A percentile compares a stretch with the other conserved stretches of the same genome.
Evolutionary conservation across 2,888 invertebrate genomes (phyloP).

Genomic region (Salpingus planirostris): DNA sequence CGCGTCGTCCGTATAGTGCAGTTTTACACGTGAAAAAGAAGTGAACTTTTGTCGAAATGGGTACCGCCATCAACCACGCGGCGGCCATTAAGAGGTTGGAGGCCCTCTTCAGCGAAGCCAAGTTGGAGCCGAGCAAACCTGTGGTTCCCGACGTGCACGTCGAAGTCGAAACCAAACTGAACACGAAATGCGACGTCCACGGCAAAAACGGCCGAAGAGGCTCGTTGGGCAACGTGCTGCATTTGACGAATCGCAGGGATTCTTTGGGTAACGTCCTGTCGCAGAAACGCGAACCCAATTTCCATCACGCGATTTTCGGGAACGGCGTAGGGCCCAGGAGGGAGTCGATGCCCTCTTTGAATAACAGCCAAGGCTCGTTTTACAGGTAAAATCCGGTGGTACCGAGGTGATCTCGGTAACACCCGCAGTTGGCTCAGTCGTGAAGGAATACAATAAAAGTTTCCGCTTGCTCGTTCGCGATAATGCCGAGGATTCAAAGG

Average conservation of each 20-base stretch:
- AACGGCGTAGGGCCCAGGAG: slow-evolving; percentile 44
- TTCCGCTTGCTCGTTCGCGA: no score
- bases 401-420: no score
- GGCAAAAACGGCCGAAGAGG: slow-evolving; percentile 48
- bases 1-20: slow-evolving; percentile 7
- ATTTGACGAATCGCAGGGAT: slow-evolving; percentile 47
- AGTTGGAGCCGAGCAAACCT: slow-evolving; percentile 42
- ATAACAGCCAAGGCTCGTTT: slow-evolving; percentile 26
- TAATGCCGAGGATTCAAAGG: no score
- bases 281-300: slow-evolving; percentile 27
- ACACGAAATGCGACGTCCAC: slow-evolving; percentile 64
- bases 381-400: slow-evolving; percentile 28
- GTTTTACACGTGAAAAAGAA: slow-evolving; percentile 3
- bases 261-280: slow-evolving; percentile 43
- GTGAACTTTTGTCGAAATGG: slow-evolving; percentile 28
- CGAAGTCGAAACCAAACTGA: slow-evolving; percentile 49
- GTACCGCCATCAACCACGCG: slow-evolving; percentile 51
- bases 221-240: slow-evolving; percentile 47
- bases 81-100: slow-evolving; percentile 63
- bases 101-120: slow-evolving; percentile 60
- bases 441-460: no score
- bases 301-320: slow-evolving; percentile 23
- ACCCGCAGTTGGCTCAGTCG: no score
- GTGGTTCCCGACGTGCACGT: slow-evolving; percentile 31
- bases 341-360: slow-evolving; percentile 42